Evolutionary conservation across 2,888 invertebrate genomes (phyloP).

Genomic region (Antheraea assamensis): DNA sequence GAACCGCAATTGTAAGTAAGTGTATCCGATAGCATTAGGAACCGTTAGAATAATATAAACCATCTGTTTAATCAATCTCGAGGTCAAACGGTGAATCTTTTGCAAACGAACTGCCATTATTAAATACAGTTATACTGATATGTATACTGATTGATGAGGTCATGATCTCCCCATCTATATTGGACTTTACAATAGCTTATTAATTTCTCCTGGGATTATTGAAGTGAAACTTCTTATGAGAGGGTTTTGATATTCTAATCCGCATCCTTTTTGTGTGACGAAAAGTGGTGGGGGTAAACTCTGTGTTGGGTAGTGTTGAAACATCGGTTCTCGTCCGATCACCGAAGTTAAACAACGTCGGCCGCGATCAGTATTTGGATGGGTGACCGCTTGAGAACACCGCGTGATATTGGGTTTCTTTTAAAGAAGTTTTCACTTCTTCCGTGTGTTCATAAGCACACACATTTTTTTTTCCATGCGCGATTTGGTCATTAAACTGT

Average conservation of each 20-base stretch:
- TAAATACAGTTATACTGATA: background rate
- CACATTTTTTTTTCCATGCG: no score
- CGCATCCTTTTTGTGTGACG: no score
- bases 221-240: no score
- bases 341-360: conserved; percentile 78
- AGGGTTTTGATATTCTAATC: no score
- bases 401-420: no score
- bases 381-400: conserved; percentile 76
- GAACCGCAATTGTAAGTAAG: no score
- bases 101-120: background rate
- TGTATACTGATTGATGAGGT: background rate
- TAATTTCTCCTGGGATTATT: no score
- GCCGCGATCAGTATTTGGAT: conserved; percentile 78
- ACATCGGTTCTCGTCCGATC: conserved; percentile 78
- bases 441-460: no score
- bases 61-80: background rate
- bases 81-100: background rate
- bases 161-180: background rate
- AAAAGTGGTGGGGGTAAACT: no score
- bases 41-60: background rate
- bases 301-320: no score
- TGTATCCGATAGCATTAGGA: background rate
- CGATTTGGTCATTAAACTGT: no score
- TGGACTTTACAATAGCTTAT: background rate
- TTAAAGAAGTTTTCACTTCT: no score